Evolutionary conservation across 2,113 vertebrate species (phyloP).

Genomic region (Gallinago paraguaiae): DNA sequence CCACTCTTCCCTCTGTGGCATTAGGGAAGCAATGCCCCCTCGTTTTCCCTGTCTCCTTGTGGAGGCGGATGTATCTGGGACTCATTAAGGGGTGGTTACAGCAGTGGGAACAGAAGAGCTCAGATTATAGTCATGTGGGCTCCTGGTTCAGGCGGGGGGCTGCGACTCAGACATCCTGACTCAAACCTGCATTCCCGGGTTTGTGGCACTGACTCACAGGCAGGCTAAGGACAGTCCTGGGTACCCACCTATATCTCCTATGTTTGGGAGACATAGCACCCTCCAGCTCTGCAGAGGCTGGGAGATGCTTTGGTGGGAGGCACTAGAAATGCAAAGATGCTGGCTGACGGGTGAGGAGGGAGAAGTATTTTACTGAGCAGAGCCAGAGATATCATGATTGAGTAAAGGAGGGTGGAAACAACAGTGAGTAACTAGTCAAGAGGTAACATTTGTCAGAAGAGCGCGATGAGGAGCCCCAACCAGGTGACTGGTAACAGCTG

Average conservation of each 20-base stretch:
- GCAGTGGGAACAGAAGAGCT: neutral
- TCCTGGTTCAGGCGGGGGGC: neutral
- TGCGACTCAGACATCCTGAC: neutral
- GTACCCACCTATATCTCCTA: neutral
- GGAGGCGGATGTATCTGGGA: conserved; percentile 7
- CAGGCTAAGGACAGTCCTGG: neutral
- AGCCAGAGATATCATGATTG: neutral
- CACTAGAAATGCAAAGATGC: neutral
- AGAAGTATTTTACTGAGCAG: neutral
- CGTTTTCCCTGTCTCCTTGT: neutral
- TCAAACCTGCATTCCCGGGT: neutral
- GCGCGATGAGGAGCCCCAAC: neutral
- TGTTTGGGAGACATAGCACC: neutral
- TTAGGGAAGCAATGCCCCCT: neutral
- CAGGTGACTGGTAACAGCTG: neutral
- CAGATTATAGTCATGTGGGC: neutral
- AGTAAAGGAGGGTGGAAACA: neutral
- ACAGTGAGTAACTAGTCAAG: neutral
- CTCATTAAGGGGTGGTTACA: conserved; percentile 18
- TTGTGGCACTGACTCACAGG: neutral
- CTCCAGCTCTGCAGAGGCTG: neutral
- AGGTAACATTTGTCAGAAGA: neutral
- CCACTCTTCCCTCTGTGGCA: neutral
- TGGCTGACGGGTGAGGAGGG: neutral
- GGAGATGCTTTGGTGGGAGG: neutral